Evolutionary conservation across 2,113 vertebrate genomes (phyloP).

Genomic region (Indicator maculatus): DNA sequence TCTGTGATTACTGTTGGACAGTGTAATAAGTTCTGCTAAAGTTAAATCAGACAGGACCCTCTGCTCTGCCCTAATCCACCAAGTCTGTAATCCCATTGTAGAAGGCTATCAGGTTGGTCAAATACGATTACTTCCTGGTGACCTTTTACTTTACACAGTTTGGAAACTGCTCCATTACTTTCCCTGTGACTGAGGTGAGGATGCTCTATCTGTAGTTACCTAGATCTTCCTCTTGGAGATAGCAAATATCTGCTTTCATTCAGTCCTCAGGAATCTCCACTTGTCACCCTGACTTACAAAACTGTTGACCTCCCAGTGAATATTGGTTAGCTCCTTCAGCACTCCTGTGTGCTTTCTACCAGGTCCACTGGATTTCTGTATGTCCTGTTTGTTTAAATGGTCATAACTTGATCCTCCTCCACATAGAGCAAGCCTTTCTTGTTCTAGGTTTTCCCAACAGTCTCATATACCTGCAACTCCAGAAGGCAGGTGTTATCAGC

Average conservation of each 20-base stretch:
- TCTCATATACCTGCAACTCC: not conserved
- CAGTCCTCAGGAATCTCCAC: not conserved
- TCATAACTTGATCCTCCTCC: not conserved
- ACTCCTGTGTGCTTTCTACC: not conserved
- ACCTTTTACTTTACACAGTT: not conserved
- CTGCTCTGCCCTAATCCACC: not conserved
- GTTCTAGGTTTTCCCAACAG: no score
- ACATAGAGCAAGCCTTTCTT: not conserved
- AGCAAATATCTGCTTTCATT: not conserved
- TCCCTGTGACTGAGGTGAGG: not conserved
- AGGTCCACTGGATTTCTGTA: not conserved
- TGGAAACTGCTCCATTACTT: not conserved
- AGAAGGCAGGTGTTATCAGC: not conserved
- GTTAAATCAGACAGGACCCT: not conserved
- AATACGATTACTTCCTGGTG: not conserved
- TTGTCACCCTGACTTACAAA: not conserved
- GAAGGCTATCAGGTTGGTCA: not conserved
- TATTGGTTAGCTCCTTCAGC: accelerated
- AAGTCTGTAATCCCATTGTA: not conserved
- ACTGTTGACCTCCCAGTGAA: not conserved
- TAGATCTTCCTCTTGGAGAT: not conserved
- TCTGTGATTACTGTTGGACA: not conserved
- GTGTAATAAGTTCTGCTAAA: not conserved
- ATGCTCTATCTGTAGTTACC: not conserved
- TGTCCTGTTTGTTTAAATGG: not conserved